Evolutionary conservation across 2,113 vertebrate species (phyloP).

Genomic region (Zosterops japonicus): DNA sequence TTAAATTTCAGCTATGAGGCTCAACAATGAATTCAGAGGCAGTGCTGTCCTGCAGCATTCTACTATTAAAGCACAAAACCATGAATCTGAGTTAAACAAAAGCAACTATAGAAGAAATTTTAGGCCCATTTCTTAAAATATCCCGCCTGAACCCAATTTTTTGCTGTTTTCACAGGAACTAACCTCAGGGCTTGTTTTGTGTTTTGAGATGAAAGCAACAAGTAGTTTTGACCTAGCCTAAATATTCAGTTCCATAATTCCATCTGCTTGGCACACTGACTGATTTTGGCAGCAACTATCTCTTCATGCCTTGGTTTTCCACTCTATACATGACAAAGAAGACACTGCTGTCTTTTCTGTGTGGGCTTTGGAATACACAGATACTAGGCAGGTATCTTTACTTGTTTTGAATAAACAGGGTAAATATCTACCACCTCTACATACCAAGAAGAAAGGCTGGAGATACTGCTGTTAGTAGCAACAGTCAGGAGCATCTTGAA

Average conservation of each 20-base stretch:
- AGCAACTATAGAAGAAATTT: not conserved
- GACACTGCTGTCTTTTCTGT: not conserved
- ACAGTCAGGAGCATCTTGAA: not conserved
- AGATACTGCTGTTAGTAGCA: not conserved
- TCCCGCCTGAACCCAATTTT: not conserved
- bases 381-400: not conserved
- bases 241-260: not conserved
- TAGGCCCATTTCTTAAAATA: not conserved
- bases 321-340: not conserved
- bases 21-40: not conserved
- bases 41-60: not conserved
- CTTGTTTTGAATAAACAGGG: not conserved
- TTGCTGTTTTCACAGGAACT: not conserved
- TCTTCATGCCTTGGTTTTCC: not conserved
- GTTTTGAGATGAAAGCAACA: not conserved
- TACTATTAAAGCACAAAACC: not conserved
- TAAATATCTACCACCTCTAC: not conserved
- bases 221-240: not conserved
- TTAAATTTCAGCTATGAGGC: not conserved
- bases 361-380: not conserved
- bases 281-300: not conserved
- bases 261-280: not conserved
- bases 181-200: not conserved
- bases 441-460: not conserved
- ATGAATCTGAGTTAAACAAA: not conserved